phyloP scores from a whole-genome alignment of 2,797 vertebrate species.

The Parauchenoglanis ngamensis region DNA sequence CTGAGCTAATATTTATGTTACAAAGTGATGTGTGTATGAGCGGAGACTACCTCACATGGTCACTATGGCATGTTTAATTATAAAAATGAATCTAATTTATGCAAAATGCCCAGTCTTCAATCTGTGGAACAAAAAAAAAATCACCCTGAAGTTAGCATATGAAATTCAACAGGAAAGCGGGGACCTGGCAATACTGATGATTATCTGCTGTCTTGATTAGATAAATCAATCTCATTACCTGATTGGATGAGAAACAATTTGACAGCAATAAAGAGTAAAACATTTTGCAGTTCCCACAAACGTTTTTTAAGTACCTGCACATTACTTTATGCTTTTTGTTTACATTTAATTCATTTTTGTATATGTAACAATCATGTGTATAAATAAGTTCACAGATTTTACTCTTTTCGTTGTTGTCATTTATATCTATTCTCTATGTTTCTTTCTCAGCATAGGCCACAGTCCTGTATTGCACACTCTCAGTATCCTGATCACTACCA shows the following conservation, averaged over 20 bases:
- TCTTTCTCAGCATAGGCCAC: slow-evolving; percentile 83
- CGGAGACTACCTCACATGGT: neutral
- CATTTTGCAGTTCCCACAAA: neutral
- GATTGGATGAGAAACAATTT: neutral
- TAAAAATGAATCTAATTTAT: neutral
- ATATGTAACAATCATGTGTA: neutral
- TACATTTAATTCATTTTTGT: neutral
- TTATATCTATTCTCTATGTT: neutral
- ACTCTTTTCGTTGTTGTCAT: neutral
- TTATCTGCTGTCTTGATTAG: neutral
- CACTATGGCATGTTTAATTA: neutral
- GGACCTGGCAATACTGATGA: neutral
- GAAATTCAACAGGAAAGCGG: neutral
- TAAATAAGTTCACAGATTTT: no score
- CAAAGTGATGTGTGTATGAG: neutral
- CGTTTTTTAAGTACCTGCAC: neutral
- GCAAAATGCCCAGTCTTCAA: neutral
- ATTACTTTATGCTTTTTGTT: neutral
- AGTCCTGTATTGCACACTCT: slow-evolving; percentile 89
- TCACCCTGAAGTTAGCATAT: neutral
- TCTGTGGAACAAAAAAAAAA: neutral
- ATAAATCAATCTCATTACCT: neutral
- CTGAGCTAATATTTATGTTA: neutral
- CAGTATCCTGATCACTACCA: slow-evolving; percentile 90
- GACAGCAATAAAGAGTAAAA: neutral